Conservation (phyloP, 2,888 invertebrate genomes). For the Apotomis betuletana region DNA sequence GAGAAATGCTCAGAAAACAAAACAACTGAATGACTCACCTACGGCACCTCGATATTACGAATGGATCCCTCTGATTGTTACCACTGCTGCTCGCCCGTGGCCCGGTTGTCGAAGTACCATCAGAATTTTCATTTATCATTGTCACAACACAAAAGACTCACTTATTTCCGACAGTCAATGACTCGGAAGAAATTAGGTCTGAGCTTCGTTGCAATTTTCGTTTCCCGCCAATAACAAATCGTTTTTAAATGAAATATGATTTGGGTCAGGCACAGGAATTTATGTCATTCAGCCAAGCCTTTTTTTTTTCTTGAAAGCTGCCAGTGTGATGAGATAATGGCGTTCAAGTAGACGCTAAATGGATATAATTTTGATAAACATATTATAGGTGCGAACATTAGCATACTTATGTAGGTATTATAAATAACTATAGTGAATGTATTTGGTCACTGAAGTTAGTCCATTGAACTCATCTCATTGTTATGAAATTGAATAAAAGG, state of each 20-base stretch:
- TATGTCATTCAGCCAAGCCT: constrained; percentile 7
- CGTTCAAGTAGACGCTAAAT: constrained; percentile 14
- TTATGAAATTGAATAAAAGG: too few species aligned
- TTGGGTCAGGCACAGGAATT: not conserved
- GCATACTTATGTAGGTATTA: too few species aligned
- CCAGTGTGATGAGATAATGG: not conserved
- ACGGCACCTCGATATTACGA: constrained; percentile 38
- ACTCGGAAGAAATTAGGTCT: constrained; percentile 45
- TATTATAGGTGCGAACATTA: too few species aligned
- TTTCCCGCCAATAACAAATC: constrained; percentile 29
- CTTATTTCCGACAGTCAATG: constrained; percentile 65
- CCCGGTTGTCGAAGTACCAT: constrained; percentile 32
- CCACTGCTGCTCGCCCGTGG: constrained; percentile 28
- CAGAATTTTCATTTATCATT: constrained; percentile 38
- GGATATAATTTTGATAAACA: not conserved
- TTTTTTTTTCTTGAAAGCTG: constrained; percentile 18
- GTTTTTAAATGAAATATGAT: not conserved
- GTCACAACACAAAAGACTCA: constrained; percentile 33
- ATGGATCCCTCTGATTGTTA: constrained; percentile 32
- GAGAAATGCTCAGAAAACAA: too few species aligned
- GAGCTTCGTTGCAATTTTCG: constrained; percentile 13
- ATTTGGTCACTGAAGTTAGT: too few species aligned
- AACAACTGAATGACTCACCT: constrained; percentile 12
- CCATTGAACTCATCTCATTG: not conserved
- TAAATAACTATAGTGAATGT: too few species aligned